Evolutionary conservation across 2,113 vertebrate species (phyloP).

Genomic region (Hymenochirus boettgeri): DNA sequence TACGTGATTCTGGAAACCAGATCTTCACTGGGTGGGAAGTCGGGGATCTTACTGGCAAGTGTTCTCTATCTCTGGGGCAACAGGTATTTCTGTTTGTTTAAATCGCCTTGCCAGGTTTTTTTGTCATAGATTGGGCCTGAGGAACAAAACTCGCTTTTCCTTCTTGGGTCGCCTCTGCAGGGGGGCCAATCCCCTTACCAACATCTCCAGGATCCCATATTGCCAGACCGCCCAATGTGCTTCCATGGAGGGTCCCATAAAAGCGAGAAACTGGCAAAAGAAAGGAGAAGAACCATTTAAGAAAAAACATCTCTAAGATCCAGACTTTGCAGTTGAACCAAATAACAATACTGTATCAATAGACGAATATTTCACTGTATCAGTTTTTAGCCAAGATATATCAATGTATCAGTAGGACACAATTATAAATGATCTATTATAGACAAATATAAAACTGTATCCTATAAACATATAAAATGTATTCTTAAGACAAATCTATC

Average conservation of each 20-base stretch:
- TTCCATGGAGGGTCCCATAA: constrained; percentile 95
- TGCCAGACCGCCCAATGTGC: constrained; percentile 98
- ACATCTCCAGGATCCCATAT: constrained; percentile 91
- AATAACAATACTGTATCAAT: too few relatives aligned
- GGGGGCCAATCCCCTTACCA: constrained; percentile 92
- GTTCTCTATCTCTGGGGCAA: constrained; percentile 95
- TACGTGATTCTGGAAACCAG: constrained; percentile 99
- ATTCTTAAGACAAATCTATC: too few relatives aligned
- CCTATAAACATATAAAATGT: too few relatives aligned
- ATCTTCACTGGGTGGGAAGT: constrained; percentile 98
- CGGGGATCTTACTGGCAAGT: constrained; percentile 98
- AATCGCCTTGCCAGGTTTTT: constrained; percentile 95
- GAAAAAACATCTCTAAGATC: too few relatives aligned
- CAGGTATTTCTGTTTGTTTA: constrained; percentile 98
- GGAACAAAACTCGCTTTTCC: constrained; percentile 94
- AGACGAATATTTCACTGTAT: too few relatives aligned
- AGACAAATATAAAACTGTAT: too few relatives aligned
- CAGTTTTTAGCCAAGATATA: too few relatives aligned
- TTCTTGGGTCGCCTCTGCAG: constrained; percentile 87
- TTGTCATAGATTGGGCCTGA: constrained; percentile 98
- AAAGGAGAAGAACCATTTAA: background rate
- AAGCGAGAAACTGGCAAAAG: constrained; percentile 83
- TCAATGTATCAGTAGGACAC: too few relatives aligned
- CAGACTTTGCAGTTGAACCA: too few relatives aligned
- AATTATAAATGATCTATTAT: too few relatives aligned